phyloP scores from a whole-genome alignment of 2,888 invertebrate genomes.

The Acanthosepion pharaonis region DNA sequence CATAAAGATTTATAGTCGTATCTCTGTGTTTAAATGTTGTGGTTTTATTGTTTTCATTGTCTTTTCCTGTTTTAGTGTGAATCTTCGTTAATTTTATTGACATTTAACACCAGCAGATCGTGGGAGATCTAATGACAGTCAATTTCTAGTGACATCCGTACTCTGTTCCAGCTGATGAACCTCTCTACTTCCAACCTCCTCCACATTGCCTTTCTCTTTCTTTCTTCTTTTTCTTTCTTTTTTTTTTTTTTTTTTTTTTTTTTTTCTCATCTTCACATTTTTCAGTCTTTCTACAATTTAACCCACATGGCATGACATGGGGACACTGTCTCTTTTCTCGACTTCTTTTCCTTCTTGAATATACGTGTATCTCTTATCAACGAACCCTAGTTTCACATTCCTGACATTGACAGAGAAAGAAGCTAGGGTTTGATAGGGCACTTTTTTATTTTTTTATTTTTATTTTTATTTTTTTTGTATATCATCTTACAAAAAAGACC shows the following conservation, averaged over 20 bases:
- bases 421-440: too few relatives aligned
- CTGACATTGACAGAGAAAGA: too few relatives aligned
- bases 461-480: too few relatives aligned
- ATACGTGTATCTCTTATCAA: too few relatives aligned
- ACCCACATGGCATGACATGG: neutral
- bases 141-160: neutral
- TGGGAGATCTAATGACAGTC: neutral
- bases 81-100: neutral
- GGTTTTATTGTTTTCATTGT: neutral
- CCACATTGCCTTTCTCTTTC: neutral
- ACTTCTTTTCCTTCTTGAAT: too few relatives aligned
- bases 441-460: too few relatives aligned
- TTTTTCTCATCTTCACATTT: too few relatives aligned
- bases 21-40: neutral
- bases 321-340: neutral
- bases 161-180: neutral
- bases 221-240: too few relatives aligned
- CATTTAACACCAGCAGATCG: neutral
- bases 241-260: too few relatives aligned
- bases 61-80: neutral
- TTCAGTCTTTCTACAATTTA: neutral
- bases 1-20: neutral
- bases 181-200: neutral
- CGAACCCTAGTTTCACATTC: too few relatives aligned
- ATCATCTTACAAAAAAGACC: too few relatives aligned